Conservation (phyloP, 2,797 vertebrate species). For the Crypturellus tataupa region DNA sequence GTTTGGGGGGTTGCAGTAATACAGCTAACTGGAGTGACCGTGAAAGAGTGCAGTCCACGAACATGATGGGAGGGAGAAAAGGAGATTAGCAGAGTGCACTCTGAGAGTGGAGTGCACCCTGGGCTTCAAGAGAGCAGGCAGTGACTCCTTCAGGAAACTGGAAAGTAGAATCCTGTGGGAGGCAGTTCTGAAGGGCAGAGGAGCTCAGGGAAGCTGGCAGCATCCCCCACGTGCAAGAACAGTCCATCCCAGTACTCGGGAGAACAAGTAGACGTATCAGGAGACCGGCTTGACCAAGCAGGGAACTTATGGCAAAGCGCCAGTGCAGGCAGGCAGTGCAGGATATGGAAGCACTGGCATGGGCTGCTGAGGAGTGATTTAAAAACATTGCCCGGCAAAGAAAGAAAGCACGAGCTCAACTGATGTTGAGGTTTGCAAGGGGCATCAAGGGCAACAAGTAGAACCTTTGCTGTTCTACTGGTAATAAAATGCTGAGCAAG, state of each 20-base stretch:
- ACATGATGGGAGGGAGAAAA: not conserved
- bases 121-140: not conserved
- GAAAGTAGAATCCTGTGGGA: not conserved
- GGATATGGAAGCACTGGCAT: not conserved
- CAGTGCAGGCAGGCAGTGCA: not conserved
- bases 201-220: not conserved
- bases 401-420: not conserved
- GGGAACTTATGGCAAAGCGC: not conserved
- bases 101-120: rapidly evolving
- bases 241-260: not conserved
- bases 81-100: not conserved
- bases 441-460: not conserved
- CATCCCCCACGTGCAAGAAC: not conserved
- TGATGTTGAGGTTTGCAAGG: not conserved
- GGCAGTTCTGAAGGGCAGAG: not conserved
- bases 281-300: not conserved
- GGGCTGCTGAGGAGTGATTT: not conserved
- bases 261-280: not conserved
- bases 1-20: not conserved
- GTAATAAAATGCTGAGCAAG: not conserved
- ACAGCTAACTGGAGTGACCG: not conserved
- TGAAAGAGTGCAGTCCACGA: not conserved
- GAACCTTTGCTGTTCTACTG: not conserved
- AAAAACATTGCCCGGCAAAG: not conserved
- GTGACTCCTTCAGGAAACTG: not conserved